Conservation (phyloP, 2,888 invertebrate genomes). For the Heteromyza rotundicornis region DNA sequence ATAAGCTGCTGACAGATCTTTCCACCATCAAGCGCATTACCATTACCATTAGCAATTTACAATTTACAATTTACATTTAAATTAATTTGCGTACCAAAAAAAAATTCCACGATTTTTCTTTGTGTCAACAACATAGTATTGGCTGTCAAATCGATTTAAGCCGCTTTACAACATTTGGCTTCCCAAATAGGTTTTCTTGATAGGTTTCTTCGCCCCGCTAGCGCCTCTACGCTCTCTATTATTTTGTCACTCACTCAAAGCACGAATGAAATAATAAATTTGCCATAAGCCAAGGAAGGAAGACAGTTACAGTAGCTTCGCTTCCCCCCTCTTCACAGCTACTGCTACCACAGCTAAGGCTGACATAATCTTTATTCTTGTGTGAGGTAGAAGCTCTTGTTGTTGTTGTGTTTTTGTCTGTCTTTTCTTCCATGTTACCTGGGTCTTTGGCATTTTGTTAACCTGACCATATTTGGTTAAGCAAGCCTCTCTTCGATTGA, state of each 20-base stretch:
- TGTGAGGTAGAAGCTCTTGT: not conserved
- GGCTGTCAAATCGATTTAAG: not conserved
- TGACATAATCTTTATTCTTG: slow-evolving; percentile 12
- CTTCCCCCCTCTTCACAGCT: no score
- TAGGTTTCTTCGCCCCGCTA: not conserved
- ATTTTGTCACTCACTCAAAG: slow-evolving; percentile 4
- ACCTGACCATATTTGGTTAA: slow-evolving; percentile 28
- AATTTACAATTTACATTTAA: slow-evolving; percentile 4
- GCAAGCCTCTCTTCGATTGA: slow-evolving; percentile 15
- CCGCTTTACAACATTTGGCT: slow-evolving; percentile 1
- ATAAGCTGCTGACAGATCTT: not conserved
- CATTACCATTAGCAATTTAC: no score
- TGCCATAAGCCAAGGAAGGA: not conserved
- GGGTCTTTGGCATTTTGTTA: slow-evolving; percentile 18
- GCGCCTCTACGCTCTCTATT: not conserved
- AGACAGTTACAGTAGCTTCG: not conserved
- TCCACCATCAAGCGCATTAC: no score
- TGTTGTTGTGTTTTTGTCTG: not conserved
- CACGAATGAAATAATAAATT: not conserved
- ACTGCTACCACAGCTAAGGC: not conserved
- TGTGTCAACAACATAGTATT: not conserved
- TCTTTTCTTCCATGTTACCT: no score
- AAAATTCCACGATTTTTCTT: not conserved
- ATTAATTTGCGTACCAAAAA: not conserved
- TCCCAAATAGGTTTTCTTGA: not conserved